Base-by-base conservation (phyloP, 2,113 vertebrate genomes). In the Pelodiscus sinensis region DNA sequence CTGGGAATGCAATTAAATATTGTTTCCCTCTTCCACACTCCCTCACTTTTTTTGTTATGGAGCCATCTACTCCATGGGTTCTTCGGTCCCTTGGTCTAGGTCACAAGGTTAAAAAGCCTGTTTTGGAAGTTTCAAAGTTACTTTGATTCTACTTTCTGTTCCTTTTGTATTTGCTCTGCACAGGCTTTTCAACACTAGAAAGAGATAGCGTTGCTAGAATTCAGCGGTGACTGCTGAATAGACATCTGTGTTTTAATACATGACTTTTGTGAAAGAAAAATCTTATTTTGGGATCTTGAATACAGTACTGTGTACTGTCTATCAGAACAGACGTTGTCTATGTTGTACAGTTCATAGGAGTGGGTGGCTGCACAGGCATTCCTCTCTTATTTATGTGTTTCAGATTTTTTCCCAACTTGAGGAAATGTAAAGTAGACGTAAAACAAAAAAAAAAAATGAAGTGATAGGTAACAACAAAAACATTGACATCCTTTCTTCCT, bases 201-300 rank as follows among this genome's bases (percentile, higher is more conserved):
- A 90, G 92, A 93, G 57, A 80, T 25, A 81, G 31, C 56, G 24
- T 85, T 96, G 44, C 65, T 93, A 82, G 54, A 92, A 88, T 68
- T 92, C 18, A 58, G 4, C 81, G 91, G 62, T 79, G 87, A 57
- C 71, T 94, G 89, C 60, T 97, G 85, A 97, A 96, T 96, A 94
- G 77, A 90, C 90, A 84, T 94, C 87, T 96, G 60, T 97, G 56
- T 83, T 95, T 93, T 92, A 93, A 62, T 84, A 81, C 75, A 79
- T 90, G 71, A 79, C 50, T 56, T 94, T 88, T 27, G 78, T 93
- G 21, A 95, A 92, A 1, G 0, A 81, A 97, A 94, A 94, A 92
- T 97, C 85, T 96, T 85, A 82, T 93, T 92, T 92, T 81, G 29
- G 57, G 50, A 56, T 96, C 92, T 94, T 93, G 91, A 97, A 94